phyloP scores from a whole-genome alignment of 2,113 vertebrate species.

The Triplophysa dalaica region DNA sequence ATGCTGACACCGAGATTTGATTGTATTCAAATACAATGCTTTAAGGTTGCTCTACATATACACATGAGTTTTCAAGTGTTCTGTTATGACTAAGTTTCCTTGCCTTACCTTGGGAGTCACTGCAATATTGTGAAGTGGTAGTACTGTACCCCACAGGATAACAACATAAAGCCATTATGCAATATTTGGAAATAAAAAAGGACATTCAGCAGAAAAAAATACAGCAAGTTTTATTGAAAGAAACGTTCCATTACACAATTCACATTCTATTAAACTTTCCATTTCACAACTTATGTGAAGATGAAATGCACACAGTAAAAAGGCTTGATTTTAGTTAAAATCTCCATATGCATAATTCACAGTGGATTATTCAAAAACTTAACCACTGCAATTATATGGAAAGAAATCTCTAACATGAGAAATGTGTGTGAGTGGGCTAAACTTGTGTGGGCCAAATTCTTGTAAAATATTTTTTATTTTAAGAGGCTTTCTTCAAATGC shows the following conservation, averaged over 20 bases:
- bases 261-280: not conserved
- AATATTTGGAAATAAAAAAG: not conserved
- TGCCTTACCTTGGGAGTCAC: not conserved
- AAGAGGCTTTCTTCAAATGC: no score
- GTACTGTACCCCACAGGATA: not conserved
- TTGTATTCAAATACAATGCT: conserved; percentile 39
- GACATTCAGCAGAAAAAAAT: not conserved
- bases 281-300: conserved; percentile 32
- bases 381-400: no score
- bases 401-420: not conserved
- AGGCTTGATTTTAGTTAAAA: not conserved
- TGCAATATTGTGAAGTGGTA: not conserved
- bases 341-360: conserved; percentile 7
- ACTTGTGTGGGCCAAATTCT: no score
- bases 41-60: not conserved
- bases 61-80: no score
- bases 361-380: not conserved
- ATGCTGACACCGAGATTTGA: conserved; percentile 28
- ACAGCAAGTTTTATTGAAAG: no score
- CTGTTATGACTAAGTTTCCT: not conserved
- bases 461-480: no score
- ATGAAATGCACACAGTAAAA: conserved; percentile 2
- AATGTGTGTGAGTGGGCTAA: not conserved
- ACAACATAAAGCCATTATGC: not conserved
- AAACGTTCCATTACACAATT: not conserved